Base-by-base conservation (phyloP, 2,888 invertebrate species). In the Luperina nickerlii region DNA sequence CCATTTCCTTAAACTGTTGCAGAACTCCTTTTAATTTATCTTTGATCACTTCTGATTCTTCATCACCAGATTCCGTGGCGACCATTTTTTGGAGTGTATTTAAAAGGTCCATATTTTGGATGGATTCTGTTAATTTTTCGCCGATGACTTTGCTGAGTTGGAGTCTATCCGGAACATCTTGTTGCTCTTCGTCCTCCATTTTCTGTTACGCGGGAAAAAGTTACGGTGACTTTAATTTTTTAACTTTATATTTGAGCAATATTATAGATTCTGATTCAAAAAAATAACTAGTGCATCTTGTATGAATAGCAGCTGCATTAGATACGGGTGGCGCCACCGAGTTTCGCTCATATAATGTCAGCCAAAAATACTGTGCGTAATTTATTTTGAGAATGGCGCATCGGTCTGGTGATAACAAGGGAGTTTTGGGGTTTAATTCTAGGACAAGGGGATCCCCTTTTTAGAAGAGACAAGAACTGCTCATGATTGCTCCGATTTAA, bases 31-130 rank as follows among this genome's bases (percentile, higher is more conserved):
- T 91, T 2, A 96, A 75, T 83, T 95, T 94, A 51, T 93, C 91
- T 6, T 92, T 88, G 0, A 95, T 90, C 48, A 93, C 93, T 38
- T 92, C 93, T 0, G 95, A 92, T 27, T 95, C 93, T 60, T 95
- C 94, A 66, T 96, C 95, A 38, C 94, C 93, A 0, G 95, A 92
- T 0, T 92, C 88, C 0, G 90, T 88, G 0, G 93, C 92, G 0
- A 95, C 92, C 90, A 96, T 94, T 76, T 94, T 96, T 83, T 95
- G 92, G 0, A 96, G 82, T 2, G 95, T 90, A 1, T 92, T 91
- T 76, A 95, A 76, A 0, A 96, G 88, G 74, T 97, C 96, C 89
- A 95, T 92, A 67, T 95, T 95, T 85, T 93, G 88, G 2, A 97
- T 92, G 2, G 94, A 92, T 24, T 96, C 95, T 0, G 92, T 82